Conservation (phyloP, 2,888 invertebrate species). For the Hyles lineata region DNA sequence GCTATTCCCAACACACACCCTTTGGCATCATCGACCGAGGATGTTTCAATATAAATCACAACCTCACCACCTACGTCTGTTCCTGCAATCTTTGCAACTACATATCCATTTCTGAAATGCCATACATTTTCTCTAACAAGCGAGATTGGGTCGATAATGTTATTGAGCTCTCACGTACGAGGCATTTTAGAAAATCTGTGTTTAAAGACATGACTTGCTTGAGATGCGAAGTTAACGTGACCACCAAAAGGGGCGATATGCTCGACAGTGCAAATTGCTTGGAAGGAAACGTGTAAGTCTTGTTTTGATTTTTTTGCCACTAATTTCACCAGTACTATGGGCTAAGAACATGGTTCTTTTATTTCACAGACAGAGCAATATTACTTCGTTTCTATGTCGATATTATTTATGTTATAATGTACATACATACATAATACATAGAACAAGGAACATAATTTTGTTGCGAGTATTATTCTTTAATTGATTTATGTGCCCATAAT, state of each 20-base stretch:
- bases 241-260: constrained; percentile 49
- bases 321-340: neutral
- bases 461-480: neutral
- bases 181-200: constrained; percentile 62
- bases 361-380: too few relatives aligned
- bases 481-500: neutral
- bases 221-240: constrained; percentile 66
- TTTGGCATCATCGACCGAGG: constrained; percentile 73
- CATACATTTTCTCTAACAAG: constrained; percentile 62
- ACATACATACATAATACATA: too few relatives aligned
- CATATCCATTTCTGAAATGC: constrained; percentile 69
- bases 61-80: constrained; percentile 67
- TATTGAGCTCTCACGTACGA: constrained; percentile 64
- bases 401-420: too few relatives aligned
- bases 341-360: neutral
- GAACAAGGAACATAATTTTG: neutral
- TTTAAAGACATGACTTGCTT: constrained; percentile 71
- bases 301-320: constrained; percentile 19
- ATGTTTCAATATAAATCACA: constrained; percentile 65
- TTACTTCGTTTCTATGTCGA: too few relatives aligned
- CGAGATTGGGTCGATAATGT: constrained; percentile 69
- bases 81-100: constrained; percentile 75
- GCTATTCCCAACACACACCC: constrained; percentile 73
- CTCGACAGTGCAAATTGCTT: constrained; percentile 60
- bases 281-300: constrained; percentile 69